Evolutionary conservation across 1,140 invertebrate species (phyloP).

Genomic region (Geopemphigus sp.): DNA sequence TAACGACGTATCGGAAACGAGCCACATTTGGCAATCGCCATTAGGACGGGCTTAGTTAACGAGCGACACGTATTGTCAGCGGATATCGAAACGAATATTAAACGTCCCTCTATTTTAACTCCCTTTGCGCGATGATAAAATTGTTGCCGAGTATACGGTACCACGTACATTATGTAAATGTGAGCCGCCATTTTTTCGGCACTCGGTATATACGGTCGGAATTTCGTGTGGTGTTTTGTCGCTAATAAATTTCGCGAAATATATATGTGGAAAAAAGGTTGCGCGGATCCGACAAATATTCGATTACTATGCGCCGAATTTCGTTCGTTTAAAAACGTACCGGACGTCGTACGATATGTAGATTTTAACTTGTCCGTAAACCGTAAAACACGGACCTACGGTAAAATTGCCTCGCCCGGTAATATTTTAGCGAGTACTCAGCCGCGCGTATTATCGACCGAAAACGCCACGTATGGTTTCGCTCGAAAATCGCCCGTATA

Average conservation of each 20-base stretch:
- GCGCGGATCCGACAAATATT: neutral
- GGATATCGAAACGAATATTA: neutral
- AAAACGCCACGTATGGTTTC: neutral
- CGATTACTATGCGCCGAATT: neutral
- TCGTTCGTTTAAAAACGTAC: neutral
- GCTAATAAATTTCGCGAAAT: neutral
- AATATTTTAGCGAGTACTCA: neutral
- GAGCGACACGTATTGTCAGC: too few species aligned
- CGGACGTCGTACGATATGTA: neutral
- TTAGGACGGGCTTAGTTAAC: neutral
- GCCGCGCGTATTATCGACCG: neutral
- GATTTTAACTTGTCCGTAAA: neutral
- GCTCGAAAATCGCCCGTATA: neutral
- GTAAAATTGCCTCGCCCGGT: neutral
- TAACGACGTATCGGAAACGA: too few species aligned
- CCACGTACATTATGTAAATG: neutral
- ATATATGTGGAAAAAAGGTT: neutral
- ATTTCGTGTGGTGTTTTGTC: neutral
- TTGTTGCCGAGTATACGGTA: neutral
- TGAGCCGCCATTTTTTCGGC: neutral
- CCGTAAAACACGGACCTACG: neutral
- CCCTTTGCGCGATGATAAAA: neutral
- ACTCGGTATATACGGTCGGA: neutral
- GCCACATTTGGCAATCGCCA: too few species aligned
- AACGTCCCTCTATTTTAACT: neutral